Evolutionary conservation across 1,140 invertebrate genomes (phyloP), one percentile per base, ranked within the genome.

Genomic region (Euura saliciscinereae): DNA sequence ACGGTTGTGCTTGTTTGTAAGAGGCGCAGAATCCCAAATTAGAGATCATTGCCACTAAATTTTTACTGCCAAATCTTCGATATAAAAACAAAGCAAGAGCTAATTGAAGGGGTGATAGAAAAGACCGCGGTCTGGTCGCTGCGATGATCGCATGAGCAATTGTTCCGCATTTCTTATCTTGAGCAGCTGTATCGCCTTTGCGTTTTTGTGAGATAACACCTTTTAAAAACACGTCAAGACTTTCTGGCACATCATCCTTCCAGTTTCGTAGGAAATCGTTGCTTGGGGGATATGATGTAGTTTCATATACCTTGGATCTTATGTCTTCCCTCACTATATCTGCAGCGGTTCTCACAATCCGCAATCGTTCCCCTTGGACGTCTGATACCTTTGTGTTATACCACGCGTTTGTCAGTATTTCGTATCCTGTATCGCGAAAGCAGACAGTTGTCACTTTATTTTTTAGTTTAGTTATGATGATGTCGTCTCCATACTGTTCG

Each of bases 271-370:
- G 51, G 13, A 73, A 68, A 4, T 68, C 70, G 11, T 71, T 43
- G 59, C 71, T 44, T 66, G 69, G n/a, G 45, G 66, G 65, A 68
- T 80, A 80, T 13, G 42, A n/a, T 13, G 4, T 68, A 8, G 65
- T 71, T 43, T 78, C 74, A 73, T 79, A 79, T 66, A 71, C 4
- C 42, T 70, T 45, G 13, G 73, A 75, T 66, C 74, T 65, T n/a
- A 81, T 81, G 69, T 81, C 79, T 66, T 79, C 69, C 66, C 59
- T 28, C 66, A 80, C 74, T 44, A 81, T 81, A 45, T 73, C 68
- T 43, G 75, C 80, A 28, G 78, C 79, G 71, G 73, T 71, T 71
- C 76, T 66, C 43, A 81, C 71, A 42, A 78, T 71, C 69, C 78
- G 71, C 10, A 70, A 42, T 46, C 72, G 44, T 66, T 78, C 76